Percentiles rank a stretch among this genome's conserved stretches.
Conservation (phyloP, 2,113 vertebrate species). For the Brachyhypopomus gauderio region DNA sequence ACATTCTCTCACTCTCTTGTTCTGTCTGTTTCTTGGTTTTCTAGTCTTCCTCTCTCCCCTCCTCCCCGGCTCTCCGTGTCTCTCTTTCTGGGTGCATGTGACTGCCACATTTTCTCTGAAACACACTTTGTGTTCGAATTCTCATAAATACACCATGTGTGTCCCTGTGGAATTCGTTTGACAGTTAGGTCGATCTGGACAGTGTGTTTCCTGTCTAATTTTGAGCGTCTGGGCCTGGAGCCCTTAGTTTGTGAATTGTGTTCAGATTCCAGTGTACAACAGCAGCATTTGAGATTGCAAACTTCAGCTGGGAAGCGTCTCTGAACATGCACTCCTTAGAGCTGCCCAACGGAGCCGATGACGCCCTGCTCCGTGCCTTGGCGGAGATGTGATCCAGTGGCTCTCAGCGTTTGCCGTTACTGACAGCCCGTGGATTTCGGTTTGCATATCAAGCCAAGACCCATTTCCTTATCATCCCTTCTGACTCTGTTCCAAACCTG, state of each 20-base stretch:
- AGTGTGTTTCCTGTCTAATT: background rate
- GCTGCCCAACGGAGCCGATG: too few species aligned
- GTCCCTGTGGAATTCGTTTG: background rate
- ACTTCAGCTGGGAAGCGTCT: background rate
- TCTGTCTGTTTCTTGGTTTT: background rate
- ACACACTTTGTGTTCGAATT: constrained; percentile 3
- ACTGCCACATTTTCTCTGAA: constrained; percentile 16
- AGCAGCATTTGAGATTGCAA: too few species aligned
- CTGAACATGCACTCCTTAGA: background rate
- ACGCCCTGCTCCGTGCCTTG: background rate
- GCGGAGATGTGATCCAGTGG: background rate
- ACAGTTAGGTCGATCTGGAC: background rate
- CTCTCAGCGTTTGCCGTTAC: constrained; percentile 13
- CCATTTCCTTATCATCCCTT: constrained; percentile 3
- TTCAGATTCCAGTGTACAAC: too few species aligned
- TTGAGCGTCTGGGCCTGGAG: too few species aligned
- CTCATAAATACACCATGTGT: constrained; percentile 7
- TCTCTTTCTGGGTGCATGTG: background rate
- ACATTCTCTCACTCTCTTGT: background rate
- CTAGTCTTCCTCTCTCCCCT: background rate
- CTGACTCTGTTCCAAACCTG: background rate
- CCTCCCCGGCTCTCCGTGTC: background rate
- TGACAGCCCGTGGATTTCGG: constrained; percentile 24
- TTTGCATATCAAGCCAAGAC: constrained; percentile 14
- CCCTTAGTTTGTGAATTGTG: too few species aligned